A percentile compares a stretch with the other conserved stretches of the same genome.
These are phyloP conservation scores for Ammodytes dubius DNA, from an alignment of 2,113 vertebrate species.

Conservation along the genomic window DNA sequence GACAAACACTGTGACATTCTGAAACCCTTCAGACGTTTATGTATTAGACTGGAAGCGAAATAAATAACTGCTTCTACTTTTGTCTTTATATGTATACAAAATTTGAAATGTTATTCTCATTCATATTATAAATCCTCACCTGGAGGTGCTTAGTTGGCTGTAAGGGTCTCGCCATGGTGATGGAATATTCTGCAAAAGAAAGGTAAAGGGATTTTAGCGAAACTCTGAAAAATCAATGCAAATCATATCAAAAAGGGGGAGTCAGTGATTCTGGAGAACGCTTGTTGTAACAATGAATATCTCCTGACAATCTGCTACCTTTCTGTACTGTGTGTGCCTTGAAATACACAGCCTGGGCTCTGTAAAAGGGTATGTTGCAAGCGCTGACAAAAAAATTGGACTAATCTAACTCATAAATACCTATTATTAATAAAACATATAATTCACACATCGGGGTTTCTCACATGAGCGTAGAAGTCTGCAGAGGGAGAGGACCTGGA, in stretches of 20 bases:
- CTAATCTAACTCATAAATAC: constrained; percentile 19
- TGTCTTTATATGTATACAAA: neutral
- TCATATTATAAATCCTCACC: constrained; percentile 53
- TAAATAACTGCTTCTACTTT: neutral
- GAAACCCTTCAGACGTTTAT: neutral
- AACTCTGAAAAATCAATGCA: neutral
- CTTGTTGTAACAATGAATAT: too few species aligned
- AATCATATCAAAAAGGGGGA: too few species aligned
- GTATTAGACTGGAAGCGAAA: neutral
- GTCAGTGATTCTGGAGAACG: too few species aligned
- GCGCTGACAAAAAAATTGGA: neutral
- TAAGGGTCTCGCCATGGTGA: constrained; percentile 52
- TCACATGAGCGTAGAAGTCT: constrained; percentile 90
- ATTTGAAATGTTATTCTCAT: too few species aligned
- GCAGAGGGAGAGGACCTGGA: constrained; percentile 92
- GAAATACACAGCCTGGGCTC: too few species aligned
- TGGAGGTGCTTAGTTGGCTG: constrained; percentile 49
- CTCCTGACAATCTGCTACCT: too few species aligned
- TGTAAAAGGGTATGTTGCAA: too few species aligned
- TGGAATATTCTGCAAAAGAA: constrained; percentile 69
- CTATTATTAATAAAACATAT: too few species aligned
- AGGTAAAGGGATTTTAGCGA: neutral
- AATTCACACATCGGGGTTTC: neutral
- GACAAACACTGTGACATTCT: neutral
- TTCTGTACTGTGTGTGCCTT: too few species aligned